phyloP scores from a whole-genome alignment of 2,888 invertebrate genomes.

The Thyatira batis region DNA sequence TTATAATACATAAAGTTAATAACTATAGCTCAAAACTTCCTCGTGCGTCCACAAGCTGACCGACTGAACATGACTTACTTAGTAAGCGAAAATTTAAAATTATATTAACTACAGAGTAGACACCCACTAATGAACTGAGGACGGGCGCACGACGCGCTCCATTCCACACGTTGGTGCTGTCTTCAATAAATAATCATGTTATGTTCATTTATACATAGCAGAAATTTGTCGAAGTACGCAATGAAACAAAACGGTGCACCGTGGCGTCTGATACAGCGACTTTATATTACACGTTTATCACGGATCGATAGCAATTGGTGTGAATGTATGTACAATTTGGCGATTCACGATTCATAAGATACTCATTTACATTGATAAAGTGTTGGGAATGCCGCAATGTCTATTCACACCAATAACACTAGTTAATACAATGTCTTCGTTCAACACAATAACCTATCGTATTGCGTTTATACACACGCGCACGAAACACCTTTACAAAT shows the following conservation, averaged over 20 bases:
- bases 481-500: constrained; percentile 52
- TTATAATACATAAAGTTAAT: constrained; percentile 78
- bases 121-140: constrained; percentile 30
- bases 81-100: constrained; percentile 76
- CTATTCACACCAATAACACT: constrained; percentile 14
- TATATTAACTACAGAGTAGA: constrained; percentile 63
- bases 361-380: constrained; percentile 41
- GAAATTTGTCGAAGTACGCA: constrained; percentile 51
- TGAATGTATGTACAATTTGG: constrained; percentile 21
- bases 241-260: constrained; percentile 51
- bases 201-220: constrained; percentile 50
- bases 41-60: constrained; percentile 70
- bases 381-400: constrained; percentile 13
- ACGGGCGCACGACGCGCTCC: constrained; percentile 31
- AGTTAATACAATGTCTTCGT: constrained; percentile 10
- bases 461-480: constrained; percentile 40
- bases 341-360: constrained; percentile 25
- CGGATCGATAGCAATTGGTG: constrained; percentile 22
- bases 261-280: constrained; percentile 42
- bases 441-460: constrained; percentile 26
- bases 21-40: constrained; percentile 71
- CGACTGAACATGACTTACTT: constrained; percentile 71
- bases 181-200: constrained; percentile 59
- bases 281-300: constrained; percentile 36
- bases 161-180: constrained; percentile 53